Evolutionary conservation across 2,113 vertebrate species (phyloP).

Genomic region (Pelodiscus sinensis): DNA sequence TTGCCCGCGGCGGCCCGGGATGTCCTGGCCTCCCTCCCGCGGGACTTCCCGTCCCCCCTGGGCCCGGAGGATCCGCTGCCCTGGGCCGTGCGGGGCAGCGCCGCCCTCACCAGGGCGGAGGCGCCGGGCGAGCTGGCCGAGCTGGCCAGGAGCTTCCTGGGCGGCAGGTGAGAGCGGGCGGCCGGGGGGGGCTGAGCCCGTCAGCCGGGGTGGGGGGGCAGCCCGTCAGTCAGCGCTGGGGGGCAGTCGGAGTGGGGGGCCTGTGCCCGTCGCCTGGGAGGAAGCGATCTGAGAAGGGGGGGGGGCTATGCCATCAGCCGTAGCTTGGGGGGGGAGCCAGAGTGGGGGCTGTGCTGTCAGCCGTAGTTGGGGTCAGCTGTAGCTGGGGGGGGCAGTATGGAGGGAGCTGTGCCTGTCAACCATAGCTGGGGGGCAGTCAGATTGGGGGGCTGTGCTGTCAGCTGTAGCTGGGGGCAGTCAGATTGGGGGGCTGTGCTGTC

Average conservation of each 20-base stretch:
- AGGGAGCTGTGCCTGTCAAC: too few relatives aligned
- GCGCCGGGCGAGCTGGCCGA: conserved; percentile 84
- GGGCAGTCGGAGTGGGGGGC: background rate
- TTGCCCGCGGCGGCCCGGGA: conserved; percentile 44
- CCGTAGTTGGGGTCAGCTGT: too few relatives aligned
- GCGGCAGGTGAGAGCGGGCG: conserved; percentile 76
- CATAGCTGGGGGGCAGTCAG: too few relatives aligned
- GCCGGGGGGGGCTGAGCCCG: background rate
- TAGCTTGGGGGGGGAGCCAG: background rate
- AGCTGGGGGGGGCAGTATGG: too few relatives aligned
- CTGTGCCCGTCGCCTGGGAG: background rate
- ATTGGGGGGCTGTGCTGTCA: too few relatives aligned
- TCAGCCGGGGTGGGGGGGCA: too few relatives aligned
- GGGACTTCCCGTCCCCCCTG: conserved; percentile 81
- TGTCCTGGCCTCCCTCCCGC: conserved; percentile 79
- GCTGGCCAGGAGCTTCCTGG: conserved; percentile 79
- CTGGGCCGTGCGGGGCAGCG: conserved; percentile 69
- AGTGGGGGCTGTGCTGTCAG: background rate
- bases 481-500: background rate
- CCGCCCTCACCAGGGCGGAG: conserved; percentile 79
- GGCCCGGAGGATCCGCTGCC: conserved; percentile 76
- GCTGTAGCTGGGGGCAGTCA: background rate
- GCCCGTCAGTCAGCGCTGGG: background rate
- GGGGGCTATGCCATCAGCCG: background rate
- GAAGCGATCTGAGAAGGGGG: background rate